Evolutionary conservation across 2,888 invertebrate species (phyloP), one percentile per base, ranked within the genome.

Genomic region (Dryomyza anilis): DNA sequence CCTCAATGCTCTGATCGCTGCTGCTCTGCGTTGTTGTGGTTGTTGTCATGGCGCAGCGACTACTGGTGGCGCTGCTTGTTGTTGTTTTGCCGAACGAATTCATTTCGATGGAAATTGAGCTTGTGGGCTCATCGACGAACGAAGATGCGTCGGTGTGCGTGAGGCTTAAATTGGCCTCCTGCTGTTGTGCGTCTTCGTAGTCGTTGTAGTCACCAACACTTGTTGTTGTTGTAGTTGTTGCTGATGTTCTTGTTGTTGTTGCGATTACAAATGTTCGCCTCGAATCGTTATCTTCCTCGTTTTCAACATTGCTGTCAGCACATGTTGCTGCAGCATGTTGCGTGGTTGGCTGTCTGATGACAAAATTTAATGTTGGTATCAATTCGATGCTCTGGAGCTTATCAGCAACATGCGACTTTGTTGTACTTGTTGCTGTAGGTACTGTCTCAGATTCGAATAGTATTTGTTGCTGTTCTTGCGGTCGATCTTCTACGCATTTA

Each of bases 91-190:
- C 76, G 58, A 74, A 67, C 59, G 66, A 65, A 60, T 75, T 77
- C 81, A 81, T 81, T 69, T 80, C 80, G 50, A 81, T 76, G 66
- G 76, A 73, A 64, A 80, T 77, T 56, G 80, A 79, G 70, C 79
- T 78, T 30, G 80, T 79, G 58, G 78, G 79, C 55, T 74, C 73
- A 64, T 78, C 77, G 53, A 76, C 71, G 50, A 73, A 78, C 65
- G 78, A 75, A 36, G 74, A 74, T 69, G 60, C 25, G 65, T 50
- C 63, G 33, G 72, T 71, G 36, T 74, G 74, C 63, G 74, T 76
- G 3, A 74, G 69, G 69, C 72, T 76, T 12, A 77, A 72, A 65
- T 71, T 71, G 61, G 73, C 73, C 66, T 77, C 75, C 65, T 72
- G 74, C 64, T 73, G 71, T 55, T 67, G 67, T 56, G 75, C 75